Percentiles rank a stretch among this genome's conserved stretches.
Evolutionary conservation across 64 coral and sea anemone genomes (phyloP).

Genomic region (Stichodactyla mertensii): DNA sequence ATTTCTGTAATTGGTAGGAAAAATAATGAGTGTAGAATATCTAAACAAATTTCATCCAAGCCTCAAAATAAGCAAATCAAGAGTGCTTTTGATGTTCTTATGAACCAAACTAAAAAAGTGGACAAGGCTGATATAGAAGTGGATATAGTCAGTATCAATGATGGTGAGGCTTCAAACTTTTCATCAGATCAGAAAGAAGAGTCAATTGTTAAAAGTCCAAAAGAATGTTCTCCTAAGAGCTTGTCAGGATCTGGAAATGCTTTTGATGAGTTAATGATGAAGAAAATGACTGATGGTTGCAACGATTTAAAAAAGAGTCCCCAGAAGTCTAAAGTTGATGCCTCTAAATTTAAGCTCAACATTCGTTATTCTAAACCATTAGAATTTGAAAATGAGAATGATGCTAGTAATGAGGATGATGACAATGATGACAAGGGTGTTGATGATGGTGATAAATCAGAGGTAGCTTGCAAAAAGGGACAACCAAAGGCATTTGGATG

Average conservation of each 20-base stretch:
- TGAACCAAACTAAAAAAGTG: background rate
- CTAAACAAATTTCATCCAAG: background rate
- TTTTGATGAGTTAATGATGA: constrained; percentile 6
- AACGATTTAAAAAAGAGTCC: background rate
- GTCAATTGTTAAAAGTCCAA: background rate
- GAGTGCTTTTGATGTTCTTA: constrained; percentile 6
- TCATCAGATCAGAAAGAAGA: background rate
- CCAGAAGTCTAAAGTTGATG: background rate
- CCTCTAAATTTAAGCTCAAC: constrained; percentile 5
- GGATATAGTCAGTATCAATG: background rate
- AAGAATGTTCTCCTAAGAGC: background rate
- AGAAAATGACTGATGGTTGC: background rate
- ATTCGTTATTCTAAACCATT: constrained; percentile 19
- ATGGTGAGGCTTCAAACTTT: background rate
- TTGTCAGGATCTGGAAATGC: background rate
- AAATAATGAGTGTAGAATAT: background rate
- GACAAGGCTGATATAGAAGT: background rate
- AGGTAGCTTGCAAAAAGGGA: background rate
- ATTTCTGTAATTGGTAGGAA: background rate
- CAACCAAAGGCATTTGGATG: background rate
- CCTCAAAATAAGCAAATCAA: background rate
- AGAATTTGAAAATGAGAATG: background rate
- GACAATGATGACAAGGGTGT: too few species aligned
- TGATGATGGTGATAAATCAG: background rate
- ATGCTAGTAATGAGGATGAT: background rate